Conservation (phyloP, 1,140 invertebrate species). For the Uloborus diversus region DNA sequence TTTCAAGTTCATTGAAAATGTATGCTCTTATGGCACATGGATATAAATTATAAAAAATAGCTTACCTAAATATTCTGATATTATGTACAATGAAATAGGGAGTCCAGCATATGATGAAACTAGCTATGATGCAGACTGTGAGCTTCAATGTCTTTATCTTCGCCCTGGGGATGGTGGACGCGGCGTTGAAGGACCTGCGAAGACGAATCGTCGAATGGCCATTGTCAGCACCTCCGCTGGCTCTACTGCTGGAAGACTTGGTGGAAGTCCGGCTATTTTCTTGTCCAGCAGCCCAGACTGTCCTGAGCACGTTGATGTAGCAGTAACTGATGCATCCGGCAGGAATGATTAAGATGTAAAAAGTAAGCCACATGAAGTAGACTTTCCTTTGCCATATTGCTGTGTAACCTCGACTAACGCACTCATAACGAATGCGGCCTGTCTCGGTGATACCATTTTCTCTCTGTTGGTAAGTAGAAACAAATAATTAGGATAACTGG, state of each 20-base stretch:
- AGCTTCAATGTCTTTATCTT: constrained; percentile 67
- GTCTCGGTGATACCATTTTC: constrained; percentile 60
- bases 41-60: neutral
- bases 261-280: constrained; percentile 37
- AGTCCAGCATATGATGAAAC: constrained; percentile 67
- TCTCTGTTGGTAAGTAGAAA: constrained; percentile 40
- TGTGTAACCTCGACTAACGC: constrained; percentile 66
- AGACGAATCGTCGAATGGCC: constrained; percentile 44
- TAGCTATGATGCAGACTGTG: constrained; percentile 66
- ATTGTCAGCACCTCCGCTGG: neutral
- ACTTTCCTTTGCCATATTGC: constrained; percentile 66
- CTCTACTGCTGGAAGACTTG: constrained; percentile 12
- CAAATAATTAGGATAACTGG: neutral
- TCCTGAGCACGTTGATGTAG: constrained; percentile 67
- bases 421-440: constrained; percentile 62
- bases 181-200: constrained; percentile 59
- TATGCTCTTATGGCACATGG: too few relatives aligned
- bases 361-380: constrained; percentile 66
- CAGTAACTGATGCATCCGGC: constrained; percentile 66
- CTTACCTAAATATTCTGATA: constrained; percentile 61
- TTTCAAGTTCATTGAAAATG: too few relatives aligned
- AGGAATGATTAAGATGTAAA: constrained; percentile 66
- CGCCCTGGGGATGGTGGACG: constrained; percentile 60
- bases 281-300: constrained; percentile 63
- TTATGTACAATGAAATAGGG: constrained; percentile 67